Conservation (phyloP, 1,140 invertebrate genomes). For the Camponotus pennsylvanicus region DNA sequence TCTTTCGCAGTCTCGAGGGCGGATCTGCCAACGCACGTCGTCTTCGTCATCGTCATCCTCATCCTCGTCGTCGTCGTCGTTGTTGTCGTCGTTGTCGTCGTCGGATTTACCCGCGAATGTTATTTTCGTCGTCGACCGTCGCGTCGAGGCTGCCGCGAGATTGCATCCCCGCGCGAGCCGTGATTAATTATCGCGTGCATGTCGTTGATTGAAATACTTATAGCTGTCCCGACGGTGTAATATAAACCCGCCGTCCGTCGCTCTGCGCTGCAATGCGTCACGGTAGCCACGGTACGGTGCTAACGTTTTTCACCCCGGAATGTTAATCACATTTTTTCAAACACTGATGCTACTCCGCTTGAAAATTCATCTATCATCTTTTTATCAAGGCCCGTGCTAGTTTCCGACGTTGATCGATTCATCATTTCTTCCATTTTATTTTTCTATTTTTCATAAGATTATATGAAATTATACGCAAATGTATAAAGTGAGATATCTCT, state of each 20-base stretch:
- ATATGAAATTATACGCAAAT: not conserved
- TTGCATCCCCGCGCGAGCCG: constrained; percentile 49
- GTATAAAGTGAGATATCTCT: not conserved
- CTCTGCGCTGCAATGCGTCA: constrained; percentile 9
- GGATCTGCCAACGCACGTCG: not conserved
- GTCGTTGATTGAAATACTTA: constrained; percentile 64
- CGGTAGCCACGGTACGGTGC: constrained; percentile 21
- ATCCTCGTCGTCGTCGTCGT: not conserved
- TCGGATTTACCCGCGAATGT: constrained; percentile 47
- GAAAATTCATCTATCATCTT: not conserved
- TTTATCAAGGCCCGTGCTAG: not conserved
- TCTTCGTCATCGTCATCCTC: not conserved
- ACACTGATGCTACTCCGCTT: not conserved
- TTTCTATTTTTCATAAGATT: not conserved
- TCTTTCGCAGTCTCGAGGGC: constrained; percentile 12
- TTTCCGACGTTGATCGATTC: not conserved
- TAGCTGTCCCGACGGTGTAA: constrained; percentile 58
- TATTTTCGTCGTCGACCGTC: constrained; percentile 55
- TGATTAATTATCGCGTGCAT: constrained; percentile 63
- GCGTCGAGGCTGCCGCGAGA: constrained; percentile 36
- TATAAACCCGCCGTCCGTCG: constrained; percentile 38
- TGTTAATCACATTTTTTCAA: constrained; percentile 50
- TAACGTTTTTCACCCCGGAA: constrained; percentile 50
- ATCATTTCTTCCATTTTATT: not conserved
- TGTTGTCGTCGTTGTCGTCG: constrained; percentile 15